phyloP scores from a whole-genome alignment of 2,888 invertebrate genomes.

The Tetranychus truncatus region DNA sequence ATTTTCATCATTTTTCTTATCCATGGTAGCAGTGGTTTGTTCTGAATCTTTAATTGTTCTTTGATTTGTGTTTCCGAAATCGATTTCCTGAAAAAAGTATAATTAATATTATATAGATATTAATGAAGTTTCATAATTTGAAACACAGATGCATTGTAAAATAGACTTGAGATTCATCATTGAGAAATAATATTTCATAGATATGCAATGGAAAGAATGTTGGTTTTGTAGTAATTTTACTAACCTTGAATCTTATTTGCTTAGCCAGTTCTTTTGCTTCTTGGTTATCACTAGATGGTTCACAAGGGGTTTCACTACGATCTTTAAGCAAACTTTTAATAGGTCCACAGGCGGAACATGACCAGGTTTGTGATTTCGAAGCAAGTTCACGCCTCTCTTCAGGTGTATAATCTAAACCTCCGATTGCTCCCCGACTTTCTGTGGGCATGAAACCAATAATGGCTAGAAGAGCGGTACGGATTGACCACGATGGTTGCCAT shows the following conservation, averaged over 20 bases:
- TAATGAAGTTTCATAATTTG: too few species aligned
- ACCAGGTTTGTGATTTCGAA: conserved; percentile 45
- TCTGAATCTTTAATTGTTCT: neutral
- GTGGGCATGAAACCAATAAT: conserved; percentile 88
- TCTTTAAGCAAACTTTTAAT: conserved; percentile 36
- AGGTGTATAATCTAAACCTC: conserved; percentile 68
- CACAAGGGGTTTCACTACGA: neutral
- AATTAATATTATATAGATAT: too few species aligned
- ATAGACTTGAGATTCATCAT: too few species aligned
- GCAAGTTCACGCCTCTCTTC: conserved; percentile 63
- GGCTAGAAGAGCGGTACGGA: conserved; percentile 72
- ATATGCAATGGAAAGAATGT: too few species aligned
- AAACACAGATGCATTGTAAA: too few species aligned
- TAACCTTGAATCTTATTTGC: conserved; percentile 31
- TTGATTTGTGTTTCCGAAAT: neutral
- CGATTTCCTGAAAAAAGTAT: neutral
- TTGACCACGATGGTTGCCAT: conserved; percentile 91
- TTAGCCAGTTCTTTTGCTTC: conserved; percentile 35
- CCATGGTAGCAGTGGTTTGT: neutral
- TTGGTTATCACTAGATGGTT: conserved; percentile 29
- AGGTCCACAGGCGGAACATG: conserved; percentile 45
- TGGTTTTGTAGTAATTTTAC: neutral
- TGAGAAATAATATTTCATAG: too few species aligned
- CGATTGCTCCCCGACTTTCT: conserved; percentile 69
- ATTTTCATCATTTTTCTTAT: neutral